Evolutionary conservation across 2,113 vertebrate species (phyloP), one percentile per base, ranked within the genome.

Genomic region (Phoenicopterus ruber): DNA sequence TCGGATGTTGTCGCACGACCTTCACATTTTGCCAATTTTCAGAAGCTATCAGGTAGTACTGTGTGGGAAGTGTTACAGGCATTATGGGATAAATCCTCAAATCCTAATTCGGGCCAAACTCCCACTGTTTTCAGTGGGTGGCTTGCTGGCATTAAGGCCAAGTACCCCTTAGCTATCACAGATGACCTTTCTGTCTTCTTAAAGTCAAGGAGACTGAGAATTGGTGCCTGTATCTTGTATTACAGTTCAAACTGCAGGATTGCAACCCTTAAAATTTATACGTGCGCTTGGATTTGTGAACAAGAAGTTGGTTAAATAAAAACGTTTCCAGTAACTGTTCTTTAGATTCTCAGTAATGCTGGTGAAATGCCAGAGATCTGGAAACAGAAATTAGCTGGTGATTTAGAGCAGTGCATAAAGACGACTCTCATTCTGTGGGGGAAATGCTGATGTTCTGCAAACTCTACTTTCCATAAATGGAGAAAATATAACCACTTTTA

Each of bases 11-110:
- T 88, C 2, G 13, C 59, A 17, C 6, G 2, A 84, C 88, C 82
- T 57, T 85, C 54, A 25, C 77, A 46, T 91, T 72, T 79, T 89
- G 78, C 50, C 55, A 36, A 3, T 78, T 90, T 77, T 73, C 63
- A 78, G 77, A 78, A 79, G 83, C 86, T 89, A 76, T 91, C 91
- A 95, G 97, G 95, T 97, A 91, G 83, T 44, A 29, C 69, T 7
- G 36, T 86, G 81, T 94, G 66, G 96, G 93, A 95, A 76, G 73
- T 61, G 81, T 86, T 89, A 69, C 15, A 61, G 58, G 80, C 19
- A 20, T 50, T 58, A 79, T 79, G 61, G 82, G 67, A 93, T 84
- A 81, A 84, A 92, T 84, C 73, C 83, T 59, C 16, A 94, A 81
- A 86, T 86, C 40, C 86, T 88, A 79, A 86, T 94, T 92, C 3